Percentiles rank a stretch among this genome's conserved stretches.
Evolutionary conservation across 2,113 vertebrate species (phyloP).

Genomic region (Leptobrachium ailaonicum): DNA sequence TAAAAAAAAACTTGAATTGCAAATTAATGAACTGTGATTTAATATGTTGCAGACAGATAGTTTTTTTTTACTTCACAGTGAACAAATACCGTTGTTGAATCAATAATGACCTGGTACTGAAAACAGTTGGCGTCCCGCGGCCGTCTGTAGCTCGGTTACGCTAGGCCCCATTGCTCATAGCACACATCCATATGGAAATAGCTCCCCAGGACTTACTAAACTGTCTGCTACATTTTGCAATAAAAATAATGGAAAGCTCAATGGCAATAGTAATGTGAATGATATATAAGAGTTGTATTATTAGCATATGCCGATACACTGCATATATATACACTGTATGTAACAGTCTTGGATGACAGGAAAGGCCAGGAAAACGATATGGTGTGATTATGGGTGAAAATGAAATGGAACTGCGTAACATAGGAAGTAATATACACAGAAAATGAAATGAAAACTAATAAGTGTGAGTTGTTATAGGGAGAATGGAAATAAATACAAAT

Average conservation of each 20-base stretch:
- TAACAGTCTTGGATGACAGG: too few species aligned
- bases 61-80: conserved; percentile 24
- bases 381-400: too few species aligned
- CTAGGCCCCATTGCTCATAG: neutral
- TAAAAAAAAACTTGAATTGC: conserved; percentile 6
- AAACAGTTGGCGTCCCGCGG: neutral
- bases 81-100: conserved; percentile 23
- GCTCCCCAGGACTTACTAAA: neutral
- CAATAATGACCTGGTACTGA: conserved; percentile 4
- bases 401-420: too few species aligned
- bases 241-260: neutral
- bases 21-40: conserved; percentile 22
- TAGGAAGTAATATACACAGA: too few species aligned
- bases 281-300: too few species aligned
- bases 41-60: conserved; percentile 18
- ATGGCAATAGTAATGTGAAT: too few species aligned
- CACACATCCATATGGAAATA: neutral
- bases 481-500: too few species aligned
- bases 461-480: too few species aligned
- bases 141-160: neutral
- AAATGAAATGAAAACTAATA: too few species aligned
- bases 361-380: too few species aligned
- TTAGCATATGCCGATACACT: too few species aligned
- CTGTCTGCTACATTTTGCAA: neutral
- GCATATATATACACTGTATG: too few species aligned